These are phyloP conservation scores for Schizaphis graminum DNA, from an alignment of 2,888 invertebrate genomes.

Conservation along the genomic window DNA sequence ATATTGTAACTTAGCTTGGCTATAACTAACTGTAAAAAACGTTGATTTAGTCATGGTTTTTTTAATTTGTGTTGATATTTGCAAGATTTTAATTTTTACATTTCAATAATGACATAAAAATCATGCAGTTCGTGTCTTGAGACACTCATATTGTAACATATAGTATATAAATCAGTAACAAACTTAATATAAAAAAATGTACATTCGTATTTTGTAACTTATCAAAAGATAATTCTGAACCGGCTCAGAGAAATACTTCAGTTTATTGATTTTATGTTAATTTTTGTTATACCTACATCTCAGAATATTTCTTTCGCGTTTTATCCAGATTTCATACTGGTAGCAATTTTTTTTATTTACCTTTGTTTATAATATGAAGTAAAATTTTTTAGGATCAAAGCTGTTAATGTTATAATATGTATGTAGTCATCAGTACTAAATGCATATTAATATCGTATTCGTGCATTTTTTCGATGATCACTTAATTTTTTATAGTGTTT, in stretches of 20 bases:
- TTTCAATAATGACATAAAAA: background rate
- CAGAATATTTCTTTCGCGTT: background rate
- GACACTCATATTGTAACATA: background rate
- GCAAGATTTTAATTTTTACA: background rate
- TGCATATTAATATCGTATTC: background rate
- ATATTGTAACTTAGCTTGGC: no score
- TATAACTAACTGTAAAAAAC: no score
- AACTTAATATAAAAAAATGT: background rate
- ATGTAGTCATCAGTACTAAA: background rate
- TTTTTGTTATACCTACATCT: background rate
- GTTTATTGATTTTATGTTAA: background rate
- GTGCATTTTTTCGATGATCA: background rate
- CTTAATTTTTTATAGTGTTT: background rate
- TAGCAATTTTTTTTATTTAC: background rate
- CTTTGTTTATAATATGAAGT: background rate
- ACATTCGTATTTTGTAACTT: background rate
- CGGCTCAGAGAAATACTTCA: background rate
- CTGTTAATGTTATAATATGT: background rate
- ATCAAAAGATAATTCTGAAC: background rate
- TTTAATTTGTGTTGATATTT: background rate
- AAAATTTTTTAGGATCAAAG: background rate
- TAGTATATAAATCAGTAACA: background rate
- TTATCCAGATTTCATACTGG: background rate
- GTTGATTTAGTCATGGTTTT: background rate
- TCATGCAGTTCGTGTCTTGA: background rate